Conservation (phyloP, 2,113 vertebrate species). For the Cacatua alba region DNA sequence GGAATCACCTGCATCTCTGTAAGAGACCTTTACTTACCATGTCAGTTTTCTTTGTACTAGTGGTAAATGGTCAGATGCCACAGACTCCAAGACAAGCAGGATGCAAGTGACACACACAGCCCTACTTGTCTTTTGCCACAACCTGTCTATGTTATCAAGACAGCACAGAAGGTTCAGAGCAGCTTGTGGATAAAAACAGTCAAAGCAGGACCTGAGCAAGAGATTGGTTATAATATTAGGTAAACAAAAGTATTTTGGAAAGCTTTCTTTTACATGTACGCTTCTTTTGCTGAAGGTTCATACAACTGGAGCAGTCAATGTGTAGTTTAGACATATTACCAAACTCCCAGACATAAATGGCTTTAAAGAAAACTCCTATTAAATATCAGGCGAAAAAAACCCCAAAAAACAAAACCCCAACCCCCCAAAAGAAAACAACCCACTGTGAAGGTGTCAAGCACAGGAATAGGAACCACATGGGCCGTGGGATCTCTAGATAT, state of each 20-base stretch:
- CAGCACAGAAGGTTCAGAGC: background rate
- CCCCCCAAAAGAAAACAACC: too few species aligned
- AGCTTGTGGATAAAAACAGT: background rate
- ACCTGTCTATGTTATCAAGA: background rate
- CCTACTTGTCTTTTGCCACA: background rate
- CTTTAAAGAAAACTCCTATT: background rate
- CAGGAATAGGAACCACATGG: background rate
- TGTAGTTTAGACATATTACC: background rate
- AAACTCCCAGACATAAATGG: background rate
- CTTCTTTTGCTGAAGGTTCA: background rate
- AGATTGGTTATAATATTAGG: background rate
- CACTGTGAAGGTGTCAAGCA: background rate
- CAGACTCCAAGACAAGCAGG: background rate
- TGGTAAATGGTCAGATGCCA: background rate
- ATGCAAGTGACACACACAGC: background rate
- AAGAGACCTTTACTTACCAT: background rate
- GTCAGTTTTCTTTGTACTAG: background rate
- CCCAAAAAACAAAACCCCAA: too few species aligned
- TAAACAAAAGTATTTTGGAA: background rate
- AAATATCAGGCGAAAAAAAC: background rate
- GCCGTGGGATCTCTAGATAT: background rate
- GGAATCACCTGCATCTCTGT: background rate
- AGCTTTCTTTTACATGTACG: background rate
- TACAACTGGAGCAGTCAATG: background rate
- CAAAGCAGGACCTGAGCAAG: background rate